These are phyloP conservation scores for Arnoldichthys spilopterus DNA, from an alignment of 2,797 vertebrate species.

Conservation along the genomic window DNA sequence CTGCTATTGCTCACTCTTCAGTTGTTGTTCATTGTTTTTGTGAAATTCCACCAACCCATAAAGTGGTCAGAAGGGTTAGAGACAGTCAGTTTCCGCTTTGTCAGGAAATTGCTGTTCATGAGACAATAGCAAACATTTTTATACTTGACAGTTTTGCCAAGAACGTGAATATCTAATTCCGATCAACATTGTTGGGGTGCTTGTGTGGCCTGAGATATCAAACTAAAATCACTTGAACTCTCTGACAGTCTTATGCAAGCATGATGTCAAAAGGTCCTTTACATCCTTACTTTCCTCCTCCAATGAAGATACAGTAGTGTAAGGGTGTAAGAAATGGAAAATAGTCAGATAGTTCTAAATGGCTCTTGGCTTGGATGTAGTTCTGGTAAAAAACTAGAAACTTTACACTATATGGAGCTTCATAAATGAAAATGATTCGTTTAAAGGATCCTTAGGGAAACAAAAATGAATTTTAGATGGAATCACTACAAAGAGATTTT, in stretches of 20 bases:
- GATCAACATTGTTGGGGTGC: constrained; percentile 38
- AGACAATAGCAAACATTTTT: constrained; percentile 62
- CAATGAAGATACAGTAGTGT: background rate
- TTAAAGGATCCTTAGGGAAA: background rate
- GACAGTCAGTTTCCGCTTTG: constrained; percentile 46
- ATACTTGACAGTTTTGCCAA: constrained; percentile 57
- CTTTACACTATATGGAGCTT: background rate
- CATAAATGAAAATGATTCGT: background rate
- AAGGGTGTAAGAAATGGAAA: background rate
- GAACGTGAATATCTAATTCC: constrained; percentile 54
- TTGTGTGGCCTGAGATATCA: background rate
- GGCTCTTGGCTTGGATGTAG: background rate
- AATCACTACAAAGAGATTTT: background rate
- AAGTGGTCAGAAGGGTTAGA: constrained; percentile 30
- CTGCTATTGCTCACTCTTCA: background rate
- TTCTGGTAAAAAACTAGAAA: background rate
- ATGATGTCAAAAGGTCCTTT: background rate
- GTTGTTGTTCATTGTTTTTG: constrained; percentile 28
- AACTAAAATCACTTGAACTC: background rate
- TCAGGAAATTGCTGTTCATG: constrained; percentile 49
- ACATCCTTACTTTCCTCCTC: no score
- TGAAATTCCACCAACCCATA: constrained; percentile 38
- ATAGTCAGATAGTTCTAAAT: background rate
- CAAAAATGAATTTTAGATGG: background rate
- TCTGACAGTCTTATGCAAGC: constrained; percentile 1